phyloP scores from a whole-genome alignment of 2,797 vertebrate genomes.

The Bovichtus diacanthus region DNA sequence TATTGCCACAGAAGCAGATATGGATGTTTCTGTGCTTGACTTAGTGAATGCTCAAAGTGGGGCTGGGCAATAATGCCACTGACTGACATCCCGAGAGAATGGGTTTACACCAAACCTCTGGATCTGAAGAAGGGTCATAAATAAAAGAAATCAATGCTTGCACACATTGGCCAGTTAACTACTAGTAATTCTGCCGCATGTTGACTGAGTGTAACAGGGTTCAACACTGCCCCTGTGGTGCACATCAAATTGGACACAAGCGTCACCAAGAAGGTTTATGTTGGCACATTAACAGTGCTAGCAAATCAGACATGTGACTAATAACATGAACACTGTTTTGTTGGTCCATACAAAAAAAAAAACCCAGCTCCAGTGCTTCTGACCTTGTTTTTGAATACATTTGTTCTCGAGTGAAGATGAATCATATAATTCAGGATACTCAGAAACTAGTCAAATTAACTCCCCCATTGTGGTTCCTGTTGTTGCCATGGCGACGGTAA shows the following conservation, averaged over 20 bases:
- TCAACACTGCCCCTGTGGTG: not conserved
- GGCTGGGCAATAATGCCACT: not conserved
- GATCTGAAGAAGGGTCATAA: conserved; percentile 8
- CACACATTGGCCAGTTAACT: not conserved
- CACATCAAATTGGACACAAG: not conserved
- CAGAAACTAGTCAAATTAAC: not conserved
- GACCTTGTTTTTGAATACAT: not conserved
- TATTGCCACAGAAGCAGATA: not conserved
- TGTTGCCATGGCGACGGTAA: conserved; percentile 10
- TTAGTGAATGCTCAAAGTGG: not conserved
- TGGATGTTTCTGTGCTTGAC: not conserved
- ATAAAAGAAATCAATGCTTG: conserved; percentile 9
- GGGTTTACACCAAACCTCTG: not conserved
- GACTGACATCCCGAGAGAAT: conserved; percentile 6
- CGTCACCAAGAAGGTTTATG: conserved; percentile 2
- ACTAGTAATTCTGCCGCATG: conserved; percentile 7
- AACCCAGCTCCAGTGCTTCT: not conserved
- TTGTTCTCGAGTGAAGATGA: not conserved
- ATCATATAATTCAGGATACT: conserved; percentile 2
- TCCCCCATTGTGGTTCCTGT: not conserved
- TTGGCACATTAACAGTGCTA: conserved; percentile 11
- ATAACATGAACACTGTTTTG: conserved; percentile 18
- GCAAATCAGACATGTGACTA: conserved; percentile 18
- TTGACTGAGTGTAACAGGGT: conserved; percentile 5
- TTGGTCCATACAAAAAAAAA: not conserved